Base-by-base conservation (phyloP, 2,888 invertebrate species). In the Ennomos fuscantarius region DNA sequence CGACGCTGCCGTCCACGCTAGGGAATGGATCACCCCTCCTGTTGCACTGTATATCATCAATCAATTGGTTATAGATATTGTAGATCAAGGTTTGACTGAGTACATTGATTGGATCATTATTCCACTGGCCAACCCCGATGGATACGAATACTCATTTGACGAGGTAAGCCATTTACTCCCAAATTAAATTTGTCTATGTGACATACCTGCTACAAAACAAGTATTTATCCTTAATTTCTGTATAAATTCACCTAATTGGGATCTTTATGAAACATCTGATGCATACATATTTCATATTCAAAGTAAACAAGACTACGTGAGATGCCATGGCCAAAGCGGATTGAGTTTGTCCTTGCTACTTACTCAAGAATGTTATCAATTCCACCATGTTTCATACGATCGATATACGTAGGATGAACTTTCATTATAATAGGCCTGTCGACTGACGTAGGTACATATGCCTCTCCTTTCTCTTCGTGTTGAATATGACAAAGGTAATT, bases 11-110 rank as follows among this genome's bases (percentile, higher is more conserved):
- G 93, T 94, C 40, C 94, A 95, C 71, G 94, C 94, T 8, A 93
- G 96, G 48, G 96, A 96, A 81, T 96, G 96, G 96, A 94, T 95
- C 53, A 94, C 96, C 0, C 93, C 95, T 0, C 93, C 95, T 8
- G 94, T 94, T 0, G 95, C 95, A 3, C 78, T 95, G 1, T 95
- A 95, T 76, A 89, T 95, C 65, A 94, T 96, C 60, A 87, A 94
- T 63, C 94, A 95, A 79, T 79, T 96, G 44, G 92, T 95, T 0
- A 93, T 93, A 39, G 93, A 95, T 68, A 75, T 89, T 24, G 82
- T 73, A 2, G 93, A 93, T 68, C 74, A 73, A 0, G 68, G 81
- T 13, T 74, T 96, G 9, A 86, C 94, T 11, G 85, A 94, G 8
- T 78, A 86, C 24, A 89, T 95, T 45, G 95, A 96, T 75, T 96